Evolutionary conservation across 2,113 vertebrate species (phyloP).

Genomic region (Dromiciops gliroides): DNA sequence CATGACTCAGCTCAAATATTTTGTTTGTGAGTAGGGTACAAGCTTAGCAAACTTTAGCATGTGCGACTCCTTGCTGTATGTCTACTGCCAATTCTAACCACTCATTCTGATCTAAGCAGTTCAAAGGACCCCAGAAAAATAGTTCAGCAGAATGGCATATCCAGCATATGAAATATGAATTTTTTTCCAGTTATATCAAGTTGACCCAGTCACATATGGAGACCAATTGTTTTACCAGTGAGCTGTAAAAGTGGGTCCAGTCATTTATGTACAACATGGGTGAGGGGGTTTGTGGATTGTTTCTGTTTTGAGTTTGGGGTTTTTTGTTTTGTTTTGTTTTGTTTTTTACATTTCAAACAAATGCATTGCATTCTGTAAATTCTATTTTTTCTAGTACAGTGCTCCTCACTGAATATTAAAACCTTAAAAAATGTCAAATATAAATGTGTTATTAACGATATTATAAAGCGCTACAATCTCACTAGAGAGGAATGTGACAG

Average conservation of each 20-base stretch:
- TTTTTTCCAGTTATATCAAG: background rate
- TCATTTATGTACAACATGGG: background rate
- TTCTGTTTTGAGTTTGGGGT: background rate
- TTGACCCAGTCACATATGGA: background rate
- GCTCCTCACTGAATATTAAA: slow-evolving; percentile 64
- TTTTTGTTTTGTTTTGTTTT: background rate
- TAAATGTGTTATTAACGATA: slow-evolving; percentile 12
- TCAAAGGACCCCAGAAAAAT: background rate
- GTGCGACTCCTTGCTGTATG: slow-evolving; percentile 2
- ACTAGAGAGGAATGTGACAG: slow-evolving; percentile 25
- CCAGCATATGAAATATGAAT: background rate
- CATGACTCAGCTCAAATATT: slow-evolving; percentile 66
- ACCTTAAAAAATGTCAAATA: slow-evolving; percentile 33
- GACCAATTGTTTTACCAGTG: accelerated
- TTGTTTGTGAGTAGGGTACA: slow-evolving; percentile 72
- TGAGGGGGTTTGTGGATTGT: background rate
- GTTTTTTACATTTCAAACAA: slow-evolving; percentile 35
- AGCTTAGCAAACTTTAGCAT: slow-evolving; percentile 51
- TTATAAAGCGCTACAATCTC: slow-evolving; percentile 42
- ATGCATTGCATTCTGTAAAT: slow-evolving; percentile 49
- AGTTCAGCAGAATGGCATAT: background rate
- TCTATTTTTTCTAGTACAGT: slow-evolving; percentile 45
- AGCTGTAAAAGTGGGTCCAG: background rate
- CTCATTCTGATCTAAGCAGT: background rate
- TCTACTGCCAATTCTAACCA: background rate